Base-by-base conservation (phyloP, 1,140 invertebrate species). In the Macrotrachela quadricornifera region DNA sequence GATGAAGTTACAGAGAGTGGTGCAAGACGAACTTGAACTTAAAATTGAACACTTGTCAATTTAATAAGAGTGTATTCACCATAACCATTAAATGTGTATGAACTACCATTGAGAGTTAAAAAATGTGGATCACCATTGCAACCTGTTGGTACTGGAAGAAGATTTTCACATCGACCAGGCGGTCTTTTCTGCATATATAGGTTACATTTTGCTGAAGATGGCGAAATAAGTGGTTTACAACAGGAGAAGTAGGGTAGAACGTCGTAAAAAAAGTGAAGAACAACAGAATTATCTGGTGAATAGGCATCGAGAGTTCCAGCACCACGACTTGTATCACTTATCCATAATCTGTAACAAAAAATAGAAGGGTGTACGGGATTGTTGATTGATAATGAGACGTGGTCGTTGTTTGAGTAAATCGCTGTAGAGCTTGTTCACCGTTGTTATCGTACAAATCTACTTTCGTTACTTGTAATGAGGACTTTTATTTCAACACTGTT, bases 121-220 rank as follows among this genome's bases (percentile, higher is more conserved):
- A 59, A 51, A 51, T 60, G 59, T 6, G 56, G 58, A 40, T 59
- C 58, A 17, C 59, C 59, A 63, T 85, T 91, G 37, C 86, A 79
- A 14, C 81, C 68, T 16, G 13, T 30, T 30, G 21, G 21, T 30
- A 30, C 3, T 30, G 21, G 21, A 4, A 30, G 2, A 41, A 30
- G 44, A 16, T 42, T 14, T 10, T 13, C 36, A 16, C 42, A 41
- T 12, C 44, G n/a, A 45, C 44, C 49, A 15, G 42, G 16, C 10
- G 49, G 49, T 51, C 49, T 44, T 37, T 45, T 45, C 36, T 45
- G 30, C 36, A 44, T 44, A 51, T 51, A 51, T 40, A 6, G 11
- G 15, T 44, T 6, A 44, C 42, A 44, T 44, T n/a, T n/a, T n/a
- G n/a, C n/a, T n/a, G n/a, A n/a, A n/a, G n/a, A n/a, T n/a, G n/a